Evolutionary conservation across 2,113 vertebrate genomes (phyloP).

Genomic region (Reinhardtius hippoglossoides): DNA sequence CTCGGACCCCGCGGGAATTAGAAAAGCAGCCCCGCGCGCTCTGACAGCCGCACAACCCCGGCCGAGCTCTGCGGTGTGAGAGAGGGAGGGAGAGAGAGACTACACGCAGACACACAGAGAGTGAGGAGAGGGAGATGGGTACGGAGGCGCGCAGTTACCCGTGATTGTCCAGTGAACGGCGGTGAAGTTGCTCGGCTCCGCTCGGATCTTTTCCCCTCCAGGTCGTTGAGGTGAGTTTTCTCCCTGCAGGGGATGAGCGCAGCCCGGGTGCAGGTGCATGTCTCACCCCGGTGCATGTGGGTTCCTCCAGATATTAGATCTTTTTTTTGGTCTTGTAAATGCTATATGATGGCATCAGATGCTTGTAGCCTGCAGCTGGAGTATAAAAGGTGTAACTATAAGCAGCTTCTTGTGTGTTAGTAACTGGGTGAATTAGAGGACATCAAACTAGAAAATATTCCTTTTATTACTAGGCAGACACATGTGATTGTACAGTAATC

Average conservation of each 20-base stretch:
- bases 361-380: neutral
- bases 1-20: conserved; percentile 38
- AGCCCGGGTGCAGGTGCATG: conserved; percentile 26
- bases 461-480: neutral
- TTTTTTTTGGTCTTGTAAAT: conserved; percentile 24
- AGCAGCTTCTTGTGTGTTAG: conserved; percentile 6
- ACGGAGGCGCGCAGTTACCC: conserved; percentile 65
- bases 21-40: neutral
- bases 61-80: conserved; percentile 58
- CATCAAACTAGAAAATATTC: neutral
- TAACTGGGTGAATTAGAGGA: conserved; percentile 7
- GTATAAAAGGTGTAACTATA: neutral
- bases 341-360: conserved; percentile 2
- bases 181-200: conserved; percentile 73
- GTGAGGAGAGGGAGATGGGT: conserved; percentile 73
- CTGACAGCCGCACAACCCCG: conserved; percentile 42
- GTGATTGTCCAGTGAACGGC: conserved; percentile 75
- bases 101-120: conserved; percentile 57
- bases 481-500: neutral
- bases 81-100: conserved; percentile 23
- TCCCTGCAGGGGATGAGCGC: conserved; percentile 35
- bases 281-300: no score
- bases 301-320: conserved; percentile 6
- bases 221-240: conserved; percentile 77
- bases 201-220: conserved; percentile 66